Evolutionary conservation across 1,140 invertebrate genomes (phyloP), one percentile per base, ranked within the genome.

Genomic region (Bombus soroeensis): DNA sequence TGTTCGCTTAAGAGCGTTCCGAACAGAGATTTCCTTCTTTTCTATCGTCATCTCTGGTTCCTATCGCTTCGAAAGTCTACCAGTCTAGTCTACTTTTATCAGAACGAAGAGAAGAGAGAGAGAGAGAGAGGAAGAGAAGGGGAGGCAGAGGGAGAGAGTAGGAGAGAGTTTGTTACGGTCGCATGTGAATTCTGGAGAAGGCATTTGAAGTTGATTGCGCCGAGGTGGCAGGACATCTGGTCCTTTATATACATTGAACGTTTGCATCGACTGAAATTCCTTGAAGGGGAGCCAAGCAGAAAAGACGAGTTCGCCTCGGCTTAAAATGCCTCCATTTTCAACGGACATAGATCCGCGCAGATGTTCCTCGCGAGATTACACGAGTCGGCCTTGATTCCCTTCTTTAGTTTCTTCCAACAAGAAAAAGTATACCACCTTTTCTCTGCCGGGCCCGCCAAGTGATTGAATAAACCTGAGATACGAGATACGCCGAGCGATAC

Each of bases 141-240:
- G 18, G 15, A 25, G 15, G 1, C 18, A 25, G 22, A 13, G 5
- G 12, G 32, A 37, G 32, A 37, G 5, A 39, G 53, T 4, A 25
- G 18, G n/a, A 39, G 22, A 71, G 70, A 68, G 71, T 85, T 89
- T 89, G 84, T 87, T 86, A 87, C 79, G 89, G 90, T 57, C 81
- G 89, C 90, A 90, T 89, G 89, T 90, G 90, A 91, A 90, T 91
- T 90, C 90, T 73, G 73, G 59, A 43, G 85, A 66, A 87, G 80
- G 72, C 83, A 87, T 91, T 91, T 74, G 89, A 90, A 88, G 90
- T 87, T 87, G 87, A 90, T 90, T 91, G 89, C 83, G 71, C 77
- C 81, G 81, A 90, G 87, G 84, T 87, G 83, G 82, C 73, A 91
- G 85, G 90, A 91, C 90, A 91, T 90, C 90, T 91, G 90, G 87